phyloP scores from a whole-genome alignment of 2,113 vertebrate genomes.

The Syngnathus typhle region DNA sequence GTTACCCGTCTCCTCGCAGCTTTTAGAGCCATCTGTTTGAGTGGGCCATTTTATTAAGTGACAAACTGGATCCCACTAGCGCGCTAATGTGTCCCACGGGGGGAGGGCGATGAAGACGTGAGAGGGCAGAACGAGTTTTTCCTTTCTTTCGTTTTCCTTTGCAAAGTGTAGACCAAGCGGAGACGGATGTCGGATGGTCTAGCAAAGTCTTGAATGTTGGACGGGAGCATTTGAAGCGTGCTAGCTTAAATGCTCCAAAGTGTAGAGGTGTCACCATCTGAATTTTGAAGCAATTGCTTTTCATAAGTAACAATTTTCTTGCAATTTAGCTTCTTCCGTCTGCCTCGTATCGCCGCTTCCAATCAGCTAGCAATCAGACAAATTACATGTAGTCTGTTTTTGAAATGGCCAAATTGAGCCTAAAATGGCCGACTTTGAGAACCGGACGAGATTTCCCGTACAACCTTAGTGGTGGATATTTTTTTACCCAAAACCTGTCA shows the following conservation, averaged over 20 bases:
- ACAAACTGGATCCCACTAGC: slow-evolving; percentile 62
- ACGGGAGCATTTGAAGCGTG: slow-evolving; percentile 46
- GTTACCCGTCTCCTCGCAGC: background rate
- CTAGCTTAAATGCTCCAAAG: slow-evolving; percentile 20
- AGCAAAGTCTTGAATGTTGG: slow-evolving; percentile 42
- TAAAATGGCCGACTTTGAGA: too few species aligned
- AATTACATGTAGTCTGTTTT: background rate
- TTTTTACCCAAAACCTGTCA: too few species aligned
- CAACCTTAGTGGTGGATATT: too few species aligned
- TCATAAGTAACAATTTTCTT: too few species aligned
- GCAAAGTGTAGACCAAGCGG: slow-evolving; percentile 11
- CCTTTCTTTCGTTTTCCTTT: background rate
- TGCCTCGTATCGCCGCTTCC: background rate
- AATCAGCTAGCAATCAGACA: background rate
- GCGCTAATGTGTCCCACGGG: slow-evolving; percentile 62
- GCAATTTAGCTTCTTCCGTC: background rate
- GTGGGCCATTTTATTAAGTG: slow-evolving; percentile 68
- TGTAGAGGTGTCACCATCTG: background rate
- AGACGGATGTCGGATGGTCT: slow-evolving; percentile 27
- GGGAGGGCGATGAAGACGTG: slow-evolving; percentile 16
- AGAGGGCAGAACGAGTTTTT: background rate
- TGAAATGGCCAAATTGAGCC: background rate
- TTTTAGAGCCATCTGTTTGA: slow-evolving; percentile 66
- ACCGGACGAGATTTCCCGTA: too few species aligned
- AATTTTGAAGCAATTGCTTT: background rate